Evolutionary conservation across 1,140 invertebrate species (phyloP).

Genomic region (Laupala kohalensis): DNA sequence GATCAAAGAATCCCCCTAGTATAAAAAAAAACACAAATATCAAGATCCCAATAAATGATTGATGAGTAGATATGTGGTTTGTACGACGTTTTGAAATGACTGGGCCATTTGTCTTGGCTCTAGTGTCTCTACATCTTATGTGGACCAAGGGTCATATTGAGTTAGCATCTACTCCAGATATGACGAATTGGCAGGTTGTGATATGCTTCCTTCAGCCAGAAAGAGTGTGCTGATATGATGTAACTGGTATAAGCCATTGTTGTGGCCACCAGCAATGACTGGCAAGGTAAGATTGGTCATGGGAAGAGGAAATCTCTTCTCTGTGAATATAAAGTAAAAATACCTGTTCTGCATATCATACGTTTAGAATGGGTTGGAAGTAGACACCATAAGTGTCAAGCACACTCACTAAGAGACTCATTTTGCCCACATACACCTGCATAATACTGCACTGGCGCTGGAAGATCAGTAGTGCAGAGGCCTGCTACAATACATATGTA

Average conservation of each 20-base stretch:
- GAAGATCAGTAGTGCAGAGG: background rate
- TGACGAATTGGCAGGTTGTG: background rate
- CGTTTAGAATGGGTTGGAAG: background rate
- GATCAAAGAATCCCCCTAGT: background rate
- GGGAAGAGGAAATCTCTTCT: background rate
- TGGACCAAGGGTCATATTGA: background rate
- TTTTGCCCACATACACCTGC: background rate
- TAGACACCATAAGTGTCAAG: background rate
- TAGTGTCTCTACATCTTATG: background rate
- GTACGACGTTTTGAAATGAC: background rate
- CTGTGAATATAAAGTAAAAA: background rate
- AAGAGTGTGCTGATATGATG: background rate
- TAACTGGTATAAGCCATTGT: background rate
- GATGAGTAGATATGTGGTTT: background rate
- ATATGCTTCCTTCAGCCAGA: background rate
- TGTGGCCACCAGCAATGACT: background rate
- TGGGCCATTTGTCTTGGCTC: background rate
- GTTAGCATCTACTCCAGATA: background rate
- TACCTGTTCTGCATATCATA: background rate
- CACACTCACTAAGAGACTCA: background rate
- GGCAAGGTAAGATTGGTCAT: background rate
- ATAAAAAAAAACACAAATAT: background rate
- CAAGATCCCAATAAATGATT: background rate
- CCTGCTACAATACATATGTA: background rate
- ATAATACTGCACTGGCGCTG: background rate